Percentiles rank a stretch among this genome's conserved stretches.
Evolutionary conservation across 2,797 vertebrate species (phyloP).

Genomic region (Leuciscus waleckii): DNA sequence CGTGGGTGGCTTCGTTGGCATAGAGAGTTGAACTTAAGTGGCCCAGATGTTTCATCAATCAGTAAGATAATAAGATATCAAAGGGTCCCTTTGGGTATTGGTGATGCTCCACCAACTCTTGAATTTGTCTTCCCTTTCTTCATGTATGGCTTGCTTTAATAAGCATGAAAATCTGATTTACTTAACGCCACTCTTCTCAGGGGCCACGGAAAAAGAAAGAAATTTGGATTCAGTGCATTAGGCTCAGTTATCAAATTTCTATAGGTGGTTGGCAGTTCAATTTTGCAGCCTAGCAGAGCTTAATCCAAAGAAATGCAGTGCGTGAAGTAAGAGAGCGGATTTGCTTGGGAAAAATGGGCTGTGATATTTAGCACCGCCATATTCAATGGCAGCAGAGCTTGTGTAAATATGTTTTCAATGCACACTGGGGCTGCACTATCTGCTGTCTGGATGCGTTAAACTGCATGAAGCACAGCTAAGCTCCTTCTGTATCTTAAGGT

Average conservation of each 20-base stretch:
- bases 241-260: constrained; percentile 69
- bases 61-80: constrained; percentile 67
- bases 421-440: constrained; percentile 39
- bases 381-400: constrained; percentile 57
- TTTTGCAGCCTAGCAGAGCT: constrained; percentile 75
- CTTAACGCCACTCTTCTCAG: constrained; percentile 45
- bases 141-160: constrained; percentile 53
- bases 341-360: constrained; percentile 56
- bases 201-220: constrained; percentile 56
- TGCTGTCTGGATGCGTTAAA: constrained; percentile 38
- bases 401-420: constrained; percentile 44
- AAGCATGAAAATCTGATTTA: constrained; percentile 56
- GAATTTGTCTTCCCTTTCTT: constrained; percentile 17
- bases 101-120: constrained; percentile 38
- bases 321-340: constrained; percentile 52
- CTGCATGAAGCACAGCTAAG: constrained; percentile 14
- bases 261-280: constrained; percentile 72
- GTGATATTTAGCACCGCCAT: constrained; percentile 51
- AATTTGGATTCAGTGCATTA: constrained; percentile 66
- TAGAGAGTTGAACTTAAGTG: constrained; percentile 50
- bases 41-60: constrained; percentile 72
- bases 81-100: constrained; percentile 52
- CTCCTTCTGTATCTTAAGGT: constrained; percentile 43
- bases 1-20: constrained; percentile 50
- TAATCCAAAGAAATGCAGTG: constrained; percentile 64